Evolutionary conservation across 2,113 vertebrate species (phyloP).

Genomic region (Sander lucioperca): DNA sequence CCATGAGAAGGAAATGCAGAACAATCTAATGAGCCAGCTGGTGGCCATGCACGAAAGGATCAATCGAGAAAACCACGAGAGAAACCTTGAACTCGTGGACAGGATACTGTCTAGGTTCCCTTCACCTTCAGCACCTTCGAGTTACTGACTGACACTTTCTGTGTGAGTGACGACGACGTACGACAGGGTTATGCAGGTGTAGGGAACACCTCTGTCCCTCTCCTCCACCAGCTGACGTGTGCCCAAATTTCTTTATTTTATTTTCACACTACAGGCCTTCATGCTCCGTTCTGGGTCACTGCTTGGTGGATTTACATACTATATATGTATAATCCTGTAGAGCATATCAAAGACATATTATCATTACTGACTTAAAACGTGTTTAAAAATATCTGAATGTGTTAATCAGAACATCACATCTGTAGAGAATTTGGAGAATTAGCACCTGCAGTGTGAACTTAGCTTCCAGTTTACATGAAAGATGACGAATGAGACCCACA

Average conservation of each 20-base stretch:
- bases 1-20: constrained; percentile 68
- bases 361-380: neutral
- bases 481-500: neutral
- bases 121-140: constrained; percentile 12
- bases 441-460: neutral
- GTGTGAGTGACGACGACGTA: neutral
- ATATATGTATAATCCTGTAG: neutral
- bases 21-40: constrained; percentile 54
- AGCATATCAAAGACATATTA: neutral
- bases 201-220: neutral
- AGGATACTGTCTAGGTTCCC: constrained; percentile 56
- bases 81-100: constrained; percentile 52
- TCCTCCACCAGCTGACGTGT: constrained; percentile 28
- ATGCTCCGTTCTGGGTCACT: neutral
- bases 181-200: neutral
- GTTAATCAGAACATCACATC: neutral
- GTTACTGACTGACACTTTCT: constrained; percentile 15
- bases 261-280: neutral
- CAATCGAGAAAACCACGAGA: constrained; percentile 51
- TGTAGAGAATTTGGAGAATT: neutral
- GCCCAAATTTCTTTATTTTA: constrained; percentile 22
- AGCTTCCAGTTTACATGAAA: neutral
- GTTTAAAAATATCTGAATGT: neutral
- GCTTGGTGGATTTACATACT: neutral
- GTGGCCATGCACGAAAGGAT: constrained; percentile 51